Conservation (phyloP, 1,140 invertebrate species). For the honey bee (Apis mellifera) region Amel_HAv3.1 CM009945.2:7251501-7252000, state of each 20-base stretch:
- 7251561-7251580: slow-evolving; percentile 42
- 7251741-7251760: neutral
- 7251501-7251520: slow-evolving; percentile 19
- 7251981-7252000: too few species aligned
- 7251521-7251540: neutral
- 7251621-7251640: neutral
- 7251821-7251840: neutral
- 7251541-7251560: slow-evolving; percentile 27
- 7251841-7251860: neutral
- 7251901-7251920: neutral
- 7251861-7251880: neutral
- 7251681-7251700: slow-evolving; percentile 71
- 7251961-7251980: too few species aligned
- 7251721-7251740: neutral
- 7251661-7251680: slow-evolving; percentile 50
- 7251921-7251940: too few species aligned
- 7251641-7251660: slow-evolving; percentile 12
- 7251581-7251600: neutral
- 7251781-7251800: neutral
- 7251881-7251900: neutral
- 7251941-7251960: neutral
- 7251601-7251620: slow-evolving; percentile 1
- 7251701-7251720: slow-evolving; percentile 50
- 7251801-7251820: neutral
- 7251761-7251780: neutral